These are phyloP conservation scores for Odontamblyopus lacepedii DNA, from an alignment of 2,797 vertebrate species.

Conservation along the genomic window DNA sequence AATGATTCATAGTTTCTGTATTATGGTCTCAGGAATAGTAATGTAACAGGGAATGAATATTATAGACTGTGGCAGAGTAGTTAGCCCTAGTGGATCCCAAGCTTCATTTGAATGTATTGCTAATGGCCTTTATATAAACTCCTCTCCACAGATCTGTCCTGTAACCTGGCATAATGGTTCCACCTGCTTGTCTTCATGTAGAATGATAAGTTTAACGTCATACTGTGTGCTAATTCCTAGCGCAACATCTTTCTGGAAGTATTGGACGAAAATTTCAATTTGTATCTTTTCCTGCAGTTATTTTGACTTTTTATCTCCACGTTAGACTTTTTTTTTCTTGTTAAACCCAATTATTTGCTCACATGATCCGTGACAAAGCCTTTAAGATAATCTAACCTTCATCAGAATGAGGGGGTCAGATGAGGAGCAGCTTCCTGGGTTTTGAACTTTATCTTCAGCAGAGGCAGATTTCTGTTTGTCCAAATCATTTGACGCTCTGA, in stretches of 20 bases:
- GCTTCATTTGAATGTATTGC: no score
- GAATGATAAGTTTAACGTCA: no score
- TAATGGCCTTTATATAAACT: no score
- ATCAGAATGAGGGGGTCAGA: conserved; percentile 28
- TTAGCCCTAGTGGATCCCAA: no score
- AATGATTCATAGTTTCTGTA: background rate
- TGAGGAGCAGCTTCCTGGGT: conserved; percentile 7
- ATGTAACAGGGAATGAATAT: background rate
- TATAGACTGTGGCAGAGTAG: no score
- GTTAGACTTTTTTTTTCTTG: background rate
- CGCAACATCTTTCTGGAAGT: background rate
- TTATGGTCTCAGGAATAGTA: background rate
- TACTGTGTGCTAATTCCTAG: no score
- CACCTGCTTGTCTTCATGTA: no score
- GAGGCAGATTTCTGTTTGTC: conserved; percentile 10
- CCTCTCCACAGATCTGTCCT: no score
- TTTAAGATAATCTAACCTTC: background rate
- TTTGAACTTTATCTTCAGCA: conserved; percentile 7
- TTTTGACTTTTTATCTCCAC: background rate
- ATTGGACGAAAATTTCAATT: background rate
- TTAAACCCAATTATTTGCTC: conserved; percentile 14
- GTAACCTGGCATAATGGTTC: no score
- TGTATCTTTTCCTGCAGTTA: background rate
- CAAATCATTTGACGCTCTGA: conserved; percentile 41
- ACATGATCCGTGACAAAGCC: conserved; percentile 12